phyloP scores from a whole-genome alignment of 2,888 invertebrate species.

The Protodeltote pygarga region DNA sequence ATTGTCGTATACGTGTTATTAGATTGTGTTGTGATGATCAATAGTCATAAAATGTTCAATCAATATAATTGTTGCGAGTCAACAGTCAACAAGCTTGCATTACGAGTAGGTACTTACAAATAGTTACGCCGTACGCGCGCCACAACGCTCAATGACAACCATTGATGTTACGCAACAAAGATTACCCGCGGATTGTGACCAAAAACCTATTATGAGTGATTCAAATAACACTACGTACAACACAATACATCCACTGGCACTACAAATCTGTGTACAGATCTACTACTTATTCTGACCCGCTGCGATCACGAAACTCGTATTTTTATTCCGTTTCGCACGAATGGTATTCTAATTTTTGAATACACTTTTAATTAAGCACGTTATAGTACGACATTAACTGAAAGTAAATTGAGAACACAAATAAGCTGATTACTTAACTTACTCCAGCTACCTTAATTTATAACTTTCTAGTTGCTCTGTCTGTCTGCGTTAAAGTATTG shows the following conservation, averaged over 20 bases:
- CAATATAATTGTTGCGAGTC: slow-evolving; percentile 11
- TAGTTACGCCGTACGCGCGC: slow-evolving; percentile 30
- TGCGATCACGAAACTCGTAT: slow-evolving; percentile 20
- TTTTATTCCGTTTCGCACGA: slow-evolving; percentile 40
- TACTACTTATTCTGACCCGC: slow-evolving; percentile 27
- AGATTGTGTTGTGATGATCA: not conserved
- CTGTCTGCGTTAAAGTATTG: slow-evolving; percentile 27
- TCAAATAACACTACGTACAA: slow-evolving; percentile 51
- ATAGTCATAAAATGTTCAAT: slow-evolving; percentile 1
- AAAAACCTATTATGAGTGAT: slow-evolving; percentile 65
- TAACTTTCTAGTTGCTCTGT: slow-evolving; percentile 24
- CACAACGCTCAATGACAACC: slow-evolving; percentile 63
- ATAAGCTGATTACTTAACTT: slow-evolving; percentile 28
- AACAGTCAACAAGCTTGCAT: slow-evolving; percentile 4
- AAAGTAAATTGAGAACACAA: slow-evolving; percentile 19
- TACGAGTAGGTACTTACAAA: no score
- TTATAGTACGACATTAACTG: slow-evolving; percentile 19
- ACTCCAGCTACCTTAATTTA: slow-evolving; percentile 28
- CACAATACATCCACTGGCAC: slow-evolving; percentile 43
- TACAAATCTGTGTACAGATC: slow-evolving; percentile 33
- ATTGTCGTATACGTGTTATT: no score
- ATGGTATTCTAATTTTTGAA: slow-evolving; percentile 23
- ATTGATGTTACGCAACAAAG: slow-evolving; percentile 71
- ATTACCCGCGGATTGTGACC: slow-evolving; percentile 70
- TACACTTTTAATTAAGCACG: slow-evolving; percentile 30